Percentiles rank a stretch among this genome's conserved stretches.
Conservation (phyloP, 2,888 invertebrate genomes). For the Periphyllus acericola region DNA sequence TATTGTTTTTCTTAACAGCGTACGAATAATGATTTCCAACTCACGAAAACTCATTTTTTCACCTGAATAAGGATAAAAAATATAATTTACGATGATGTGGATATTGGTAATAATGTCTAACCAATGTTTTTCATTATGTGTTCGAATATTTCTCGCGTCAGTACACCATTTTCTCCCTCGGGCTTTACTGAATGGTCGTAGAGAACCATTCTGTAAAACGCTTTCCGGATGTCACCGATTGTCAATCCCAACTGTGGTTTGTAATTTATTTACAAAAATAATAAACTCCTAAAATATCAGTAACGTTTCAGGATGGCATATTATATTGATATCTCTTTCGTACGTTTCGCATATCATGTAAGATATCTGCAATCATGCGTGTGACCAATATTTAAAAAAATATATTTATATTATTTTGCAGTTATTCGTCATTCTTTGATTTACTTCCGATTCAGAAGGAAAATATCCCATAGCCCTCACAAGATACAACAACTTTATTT, state of each 20-base stretch:
- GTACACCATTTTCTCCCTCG: not conserved
- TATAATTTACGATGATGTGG: not conserved
- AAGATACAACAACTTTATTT: not conserved
- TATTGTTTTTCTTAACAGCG: constrained; percentile 9
- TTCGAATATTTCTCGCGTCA: constrained; percentile 27
- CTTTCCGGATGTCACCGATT: not conserved
- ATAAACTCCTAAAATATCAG: constrained; percentile 40
- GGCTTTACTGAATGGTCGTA: not conserved
- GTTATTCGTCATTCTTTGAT: not conserved
- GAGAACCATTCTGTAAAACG: not conserved
- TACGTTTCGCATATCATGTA: constrained; percentile 36
- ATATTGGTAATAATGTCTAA: not conserved
- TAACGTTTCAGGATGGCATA: not conserved
- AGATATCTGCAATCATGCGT: constrained; percentile 2
- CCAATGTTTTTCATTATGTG: constrained; percentile 21
- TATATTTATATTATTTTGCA: too few species aligned
- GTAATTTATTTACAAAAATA: constrained; percentile 41
- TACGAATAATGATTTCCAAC: constrained; percentile 17
- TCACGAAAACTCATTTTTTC: constrained; percentile 21
- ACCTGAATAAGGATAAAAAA: constrained; percentile 1
- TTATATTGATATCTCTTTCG: not conserved
- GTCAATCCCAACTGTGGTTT: not conserved
- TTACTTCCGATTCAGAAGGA: constrained; percentile 55
- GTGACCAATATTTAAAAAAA: not conserved
- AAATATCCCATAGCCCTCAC: constrained; percentile 47